phyloP scores from a whole-genome alignment of 2,113 vertebrate genomes.

The Equus quagga region DNA sequence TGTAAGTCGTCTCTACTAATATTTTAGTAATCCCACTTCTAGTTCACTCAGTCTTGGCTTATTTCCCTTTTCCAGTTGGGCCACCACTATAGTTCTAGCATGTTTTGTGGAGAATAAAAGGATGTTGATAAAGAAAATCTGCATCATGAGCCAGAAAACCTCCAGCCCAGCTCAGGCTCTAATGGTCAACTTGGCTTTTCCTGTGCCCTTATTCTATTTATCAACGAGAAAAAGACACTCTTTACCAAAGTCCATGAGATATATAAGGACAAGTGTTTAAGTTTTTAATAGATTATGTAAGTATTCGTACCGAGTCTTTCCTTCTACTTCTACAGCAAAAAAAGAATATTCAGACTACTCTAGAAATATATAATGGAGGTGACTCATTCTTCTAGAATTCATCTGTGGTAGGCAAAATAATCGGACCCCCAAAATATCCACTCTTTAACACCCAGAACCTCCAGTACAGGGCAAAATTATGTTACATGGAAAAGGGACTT shows the following conservation, averaged over 20 bases:
- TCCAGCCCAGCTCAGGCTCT: neutral
- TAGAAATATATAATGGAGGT: neutral
- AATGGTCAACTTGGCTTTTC: neutral
- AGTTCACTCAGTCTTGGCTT: neutral
- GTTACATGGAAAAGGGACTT: neutral
- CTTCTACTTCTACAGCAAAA: neutral
- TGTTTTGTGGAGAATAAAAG: neutral
- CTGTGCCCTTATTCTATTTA: neutral
- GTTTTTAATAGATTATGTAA: neutral
- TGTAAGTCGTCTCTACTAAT: neutral
- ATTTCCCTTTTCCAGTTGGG: neutral
- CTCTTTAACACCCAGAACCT: neutral
- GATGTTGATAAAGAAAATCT: neutral
- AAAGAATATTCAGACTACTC: neutral
- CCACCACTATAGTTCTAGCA: neutral
- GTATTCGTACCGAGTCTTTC: neutral
- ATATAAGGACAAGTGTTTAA: neutral
- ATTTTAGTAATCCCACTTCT: slow-evolving; percentile 8
- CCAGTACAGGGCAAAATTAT: neutral
- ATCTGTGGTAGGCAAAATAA: slow-evolving; percentile 33
- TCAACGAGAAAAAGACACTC: neutral
- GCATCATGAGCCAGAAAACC: neutral
- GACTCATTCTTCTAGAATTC: slow-evolving; percentile 21
- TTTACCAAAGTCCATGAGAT: neutral
- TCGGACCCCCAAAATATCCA: neutral